Conservation (phyloP, 2,888 invertebrate genomes). For the Lepidochrysops patricia region DNA sequence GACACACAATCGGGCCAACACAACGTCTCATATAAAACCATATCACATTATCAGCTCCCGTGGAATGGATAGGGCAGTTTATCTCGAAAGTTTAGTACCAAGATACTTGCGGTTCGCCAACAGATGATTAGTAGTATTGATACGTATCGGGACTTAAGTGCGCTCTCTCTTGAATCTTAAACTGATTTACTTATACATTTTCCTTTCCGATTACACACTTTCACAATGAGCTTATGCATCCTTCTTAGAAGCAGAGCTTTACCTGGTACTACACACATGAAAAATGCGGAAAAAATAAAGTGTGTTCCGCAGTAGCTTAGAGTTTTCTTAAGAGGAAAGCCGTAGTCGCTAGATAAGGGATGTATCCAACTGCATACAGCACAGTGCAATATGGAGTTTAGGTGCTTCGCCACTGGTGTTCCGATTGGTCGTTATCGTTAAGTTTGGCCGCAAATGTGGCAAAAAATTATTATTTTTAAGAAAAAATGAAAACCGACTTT, state of each 20-base stretch:
- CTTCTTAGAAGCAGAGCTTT: neutral
- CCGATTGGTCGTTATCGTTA: too few relatives aligned
- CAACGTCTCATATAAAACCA: neutral
- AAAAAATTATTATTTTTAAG: too few relatives aligned
- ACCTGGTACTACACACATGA: neutral
- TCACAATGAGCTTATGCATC: neutral
- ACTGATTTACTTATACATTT: constrained; percentile 9
- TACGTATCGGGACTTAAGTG: constrained; percentile 8
- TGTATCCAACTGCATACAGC: too few relatives aligned
- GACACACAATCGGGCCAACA: too few relatives aligned
- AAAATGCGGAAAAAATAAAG: too few relatives aligned
- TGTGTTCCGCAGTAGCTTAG: too few relatives aligned
- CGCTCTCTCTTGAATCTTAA: constrained; percentile 11
- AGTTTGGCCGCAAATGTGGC: too few relatives aligned
- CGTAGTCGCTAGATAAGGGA: too few relatives aligned
- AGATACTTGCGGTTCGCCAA: neutral
- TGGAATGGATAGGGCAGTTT: neutral
- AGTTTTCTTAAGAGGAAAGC: too few relatives aligned
- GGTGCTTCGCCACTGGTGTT: too few relatives aligned
- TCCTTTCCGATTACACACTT: constrained; percentile 6
- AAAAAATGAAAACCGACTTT: too few relatives aligned
- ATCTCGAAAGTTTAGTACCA: neutral
- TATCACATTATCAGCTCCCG: neutral
- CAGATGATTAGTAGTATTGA: constrained; percentile 10
- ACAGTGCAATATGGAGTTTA: too few relatives aligned